These are phyloP conservation scores for Coluber constrictor DNA, from an alignment of 2,797 vertebrate genomes.

Conservation along the genomic window DNA sequence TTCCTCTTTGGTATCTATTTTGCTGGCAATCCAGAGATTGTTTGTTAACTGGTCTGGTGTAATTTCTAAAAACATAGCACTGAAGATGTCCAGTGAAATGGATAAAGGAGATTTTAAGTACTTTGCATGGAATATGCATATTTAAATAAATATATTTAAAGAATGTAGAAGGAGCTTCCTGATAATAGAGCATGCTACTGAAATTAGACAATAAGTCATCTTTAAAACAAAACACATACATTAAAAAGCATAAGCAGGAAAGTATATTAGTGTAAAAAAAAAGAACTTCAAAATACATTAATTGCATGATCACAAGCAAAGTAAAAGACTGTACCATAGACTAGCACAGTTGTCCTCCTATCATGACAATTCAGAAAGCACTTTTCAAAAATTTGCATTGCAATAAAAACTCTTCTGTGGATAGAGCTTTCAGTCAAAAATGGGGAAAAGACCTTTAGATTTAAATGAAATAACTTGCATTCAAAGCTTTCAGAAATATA, in stretches of 20 bases:
- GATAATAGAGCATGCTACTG: not conserved
- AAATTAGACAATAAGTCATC: not conserved
- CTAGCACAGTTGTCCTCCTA: not conserved
- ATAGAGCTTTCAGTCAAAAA: not conserved
- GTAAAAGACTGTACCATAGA: not conserved
- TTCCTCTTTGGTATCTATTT: not conserved
- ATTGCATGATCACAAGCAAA: not conserved
- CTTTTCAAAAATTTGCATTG: not conserved
- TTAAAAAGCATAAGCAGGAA: not conserved
- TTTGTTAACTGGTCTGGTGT: not conserved
- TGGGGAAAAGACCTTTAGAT: not conserved
- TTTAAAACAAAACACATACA: not conserved
- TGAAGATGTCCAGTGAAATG: not conserved
- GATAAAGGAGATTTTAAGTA: not conserved
- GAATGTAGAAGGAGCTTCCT: not conserved
- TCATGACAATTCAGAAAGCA: not conserved
- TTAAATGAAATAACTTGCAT: not conserved
- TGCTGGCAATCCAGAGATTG: not conserved
- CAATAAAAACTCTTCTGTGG: not conserved
- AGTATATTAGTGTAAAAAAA: not conserved
- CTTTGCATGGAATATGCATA: not conserved
- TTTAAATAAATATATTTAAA: not conserved
- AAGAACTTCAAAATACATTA: not conserved
- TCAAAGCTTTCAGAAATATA: not conserved
- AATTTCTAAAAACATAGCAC: not conserved